Conservation (phyloP, 2,888 invertebrate species). For the Meliscaeva auricollis region DNA sequence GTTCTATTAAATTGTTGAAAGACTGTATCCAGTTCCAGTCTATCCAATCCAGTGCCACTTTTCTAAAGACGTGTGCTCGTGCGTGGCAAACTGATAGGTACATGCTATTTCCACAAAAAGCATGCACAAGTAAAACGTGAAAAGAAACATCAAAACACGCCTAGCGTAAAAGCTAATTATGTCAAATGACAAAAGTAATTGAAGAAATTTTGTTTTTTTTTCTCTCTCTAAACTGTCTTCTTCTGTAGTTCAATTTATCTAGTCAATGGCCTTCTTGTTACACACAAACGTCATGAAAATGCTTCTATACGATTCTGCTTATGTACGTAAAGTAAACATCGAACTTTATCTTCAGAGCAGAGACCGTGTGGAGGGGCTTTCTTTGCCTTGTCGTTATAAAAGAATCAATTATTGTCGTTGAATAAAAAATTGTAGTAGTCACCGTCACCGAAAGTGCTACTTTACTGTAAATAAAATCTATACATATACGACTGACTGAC, state of each 20-base stretch:
- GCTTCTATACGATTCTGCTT: not conserved
- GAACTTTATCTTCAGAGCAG: constrained; percentile 25
- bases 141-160: constrained; percentile 44
- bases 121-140: constrained; percentile 32
- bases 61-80: constrained; percentile 27
- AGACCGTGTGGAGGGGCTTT: not conserved
- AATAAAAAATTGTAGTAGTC: constrained; percentile 29
- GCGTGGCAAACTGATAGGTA: constrained; percentile 21
- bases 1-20: constrained; percentile 31
- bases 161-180: constrained; percentile 70
- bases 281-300: constrained; percentile 51
- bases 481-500: constrained; percentile 3
- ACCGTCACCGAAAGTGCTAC: constrained; percentile 57
- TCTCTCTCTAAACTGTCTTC: constrained; percentile 13
- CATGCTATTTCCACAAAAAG: constrained; percentile 50
- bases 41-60: constrained; percentile 8
- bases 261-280: constrained; percentile 69
- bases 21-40: not conserved
- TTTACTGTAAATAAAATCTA: constrained; percentile 50
- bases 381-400: constrained; percentile 51
- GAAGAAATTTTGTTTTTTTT: constrained; percentile 45
- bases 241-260: constrained; percentile 48
- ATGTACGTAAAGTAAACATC: constrained; percentile 39
- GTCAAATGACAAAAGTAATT: constrained; percentile 69
- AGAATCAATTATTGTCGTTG: constrained; percentile 60